These are phyloP conservation scores for Geotria australis DNA, from an alignment of 2,797 vertebrate genomes.

Conservation along the genomic window DNA sequence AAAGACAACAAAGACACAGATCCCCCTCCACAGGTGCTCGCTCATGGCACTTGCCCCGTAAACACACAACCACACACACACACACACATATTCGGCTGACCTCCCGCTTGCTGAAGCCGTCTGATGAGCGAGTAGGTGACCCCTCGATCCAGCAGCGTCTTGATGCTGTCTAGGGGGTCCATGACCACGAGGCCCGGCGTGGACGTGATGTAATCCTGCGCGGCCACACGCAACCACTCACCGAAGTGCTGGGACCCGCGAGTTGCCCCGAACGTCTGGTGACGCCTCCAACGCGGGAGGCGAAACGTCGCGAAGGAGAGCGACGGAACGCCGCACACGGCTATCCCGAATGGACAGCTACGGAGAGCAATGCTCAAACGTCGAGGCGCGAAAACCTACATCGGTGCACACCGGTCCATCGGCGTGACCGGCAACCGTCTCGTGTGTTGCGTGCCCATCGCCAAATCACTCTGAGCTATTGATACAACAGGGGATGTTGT, in stretches of 20 bases:
- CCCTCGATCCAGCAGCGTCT: constrained; percentile 72
- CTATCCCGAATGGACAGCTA: too few species aligned
- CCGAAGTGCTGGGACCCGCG: not conserved
- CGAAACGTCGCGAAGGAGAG: too few species aligned
- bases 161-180: constrained; percentile 77
- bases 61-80: not conserved
- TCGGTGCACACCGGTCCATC: constrained; percentile 3
- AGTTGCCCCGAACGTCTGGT: constrained; percentile 3
- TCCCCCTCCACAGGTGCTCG: too few species aligned
- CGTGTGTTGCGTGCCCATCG: constrained; percentile 2
- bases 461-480: too few species aligned
- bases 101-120: constrained; percentile 67
- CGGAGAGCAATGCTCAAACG: too few species aligned
- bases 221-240: constrained; percentile 2
- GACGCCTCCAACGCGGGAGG: too few species aligned
- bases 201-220: constrained; percentile 72
- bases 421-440: constrained; percentile 4
- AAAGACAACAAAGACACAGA: too few species aligned
- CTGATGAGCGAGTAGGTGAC: constrained; percentile 86
- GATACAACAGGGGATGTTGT: constrained; percentile 2
- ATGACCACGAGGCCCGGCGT: constrained; percentile 80
- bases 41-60: too few species aligned
- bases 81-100: constrained; percentile 10
- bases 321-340: too few species aligned
- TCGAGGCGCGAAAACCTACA: too few species aligned